Evolutionary conservation across 2,113 vertebrate genomes (phyloP).

Genomic region (Girardinichthys multiradiatus): DNA sequence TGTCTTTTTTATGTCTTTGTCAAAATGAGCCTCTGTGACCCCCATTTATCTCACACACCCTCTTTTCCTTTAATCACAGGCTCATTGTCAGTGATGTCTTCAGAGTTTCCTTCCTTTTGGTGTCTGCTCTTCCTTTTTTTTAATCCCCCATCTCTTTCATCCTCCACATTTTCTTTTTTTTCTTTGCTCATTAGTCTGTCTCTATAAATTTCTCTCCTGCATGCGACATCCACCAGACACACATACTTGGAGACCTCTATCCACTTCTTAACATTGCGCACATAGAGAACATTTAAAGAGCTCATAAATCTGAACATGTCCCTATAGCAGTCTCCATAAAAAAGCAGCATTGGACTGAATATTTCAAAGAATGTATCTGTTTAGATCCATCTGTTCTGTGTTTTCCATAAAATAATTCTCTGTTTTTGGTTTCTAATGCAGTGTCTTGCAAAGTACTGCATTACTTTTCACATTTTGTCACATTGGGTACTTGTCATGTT

Average conservation of each 20-base stretch:
- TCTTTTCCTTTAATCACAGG: slow-evolving; percentile 49
- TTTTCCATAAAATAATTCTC: neutral
- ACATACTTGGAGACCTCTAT: slow-evolving; percentile 1
- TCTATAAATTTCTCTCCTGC: neutral
- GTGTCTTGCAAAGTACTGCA: neutral
- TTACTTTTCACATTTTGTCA: neutral
- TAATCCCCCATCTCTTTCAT: slow-evolving; percentile 51
- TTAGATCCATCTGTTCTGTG: neutral
- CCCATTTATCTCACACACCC: slow-evolving; percentile 32
- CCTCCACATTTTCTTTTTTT: slow-evolving; percentile 23
- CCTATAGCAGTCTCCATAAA: slow-evolving; percentile 31
- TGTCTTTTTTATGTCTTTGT: slow-evolving; percentile 25
- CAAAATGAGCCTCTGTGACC: slow-evolving; percentile 35
- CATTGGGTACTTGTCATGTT: too few relatives aligned
- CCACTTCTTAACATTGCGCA: slow-evolving; percentile 16
- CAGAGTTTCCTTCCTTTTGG: slow-evolving; percentile 48
- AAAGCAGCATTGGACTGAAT: neutral
- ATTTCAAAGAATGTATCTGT: neutral
- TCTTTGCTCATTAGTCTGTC: slow-evolving; percentile 39
- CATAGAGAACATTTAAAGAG: slow-evolving; percentile 12
- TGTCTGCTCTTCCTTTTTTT: slow-evolving; percentile 18
- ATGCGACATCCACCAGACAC: slow-evolving; percentile 26
- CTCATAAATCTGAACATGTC: slow-evolving; percentile 34
- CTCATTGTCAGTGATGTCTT: slow-evolving; percentile 41
- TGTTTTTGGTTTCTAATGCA: neutral